phyloP scores from a whole-genome alignment of 2,113 vertebrate species.

The Synchiropus splendidus region DNA sequence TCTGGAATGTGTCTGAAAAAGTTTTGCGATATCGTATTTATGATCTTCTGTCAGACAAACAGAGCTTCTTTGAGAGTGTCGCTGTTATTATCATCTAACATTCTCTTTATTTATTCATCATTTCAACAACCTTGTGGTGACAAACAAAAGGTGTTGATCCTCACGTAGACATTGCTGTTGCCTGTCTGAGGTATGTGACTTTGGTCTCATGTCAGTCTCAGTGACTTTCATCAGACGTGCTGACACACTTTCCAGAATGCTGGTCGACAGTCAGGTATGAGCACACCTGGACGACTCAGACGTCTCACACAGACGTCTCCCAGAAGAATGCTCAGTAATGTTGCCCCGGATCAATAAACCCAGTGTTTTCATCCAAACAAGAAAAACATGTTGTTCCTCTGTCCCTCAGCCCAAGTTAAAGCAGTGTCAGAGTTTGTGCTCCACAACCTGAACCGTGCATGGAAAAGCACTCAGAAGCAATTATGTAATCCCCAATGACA shows the following conservation, averaged over 20 bases:
- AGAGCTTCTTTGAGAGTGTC: too few relatives aligned
- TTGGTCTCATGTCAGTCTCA: conserved; percentile 17
- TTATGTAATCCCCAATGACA: conserved; percentile 17
- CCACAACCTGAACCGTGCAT: too few relatives aligned
- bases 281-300: conserved; percentile 54
- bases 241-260: conserved; percentile 53
- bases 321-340: conserved; percentile 12
- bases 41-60: too few relatives aligned
- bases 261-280: conserved; percentile 30
- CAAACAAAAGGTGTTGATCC: too few relatives aligned
- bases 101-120: too few relatives aligned
- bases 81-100: too few relatives aligned
- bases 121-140: too few relatives aligned
- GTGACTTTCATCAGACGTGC: conserved; percentile 29
- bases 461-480: conserved; percentile 30
- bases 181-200: conserved; percentile 36
- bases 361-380: too few relatives aligned
- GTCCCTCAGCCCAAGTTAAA: conserved; percentile 6
- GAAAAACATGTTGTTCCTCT: not conserved
- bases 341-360: conserved; percentile 8
- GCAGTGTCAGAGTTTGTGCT: too few relatives aligned
- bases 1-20: too few relatives aligned
- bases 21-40: too few relatives aligned
- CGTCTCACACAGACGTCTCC: conserved; percentile 6
- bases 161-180: conserved; percentile 21